Conservation (phyloP, 2,888 invertebrate species). For the Rapana venosa region DNA sequence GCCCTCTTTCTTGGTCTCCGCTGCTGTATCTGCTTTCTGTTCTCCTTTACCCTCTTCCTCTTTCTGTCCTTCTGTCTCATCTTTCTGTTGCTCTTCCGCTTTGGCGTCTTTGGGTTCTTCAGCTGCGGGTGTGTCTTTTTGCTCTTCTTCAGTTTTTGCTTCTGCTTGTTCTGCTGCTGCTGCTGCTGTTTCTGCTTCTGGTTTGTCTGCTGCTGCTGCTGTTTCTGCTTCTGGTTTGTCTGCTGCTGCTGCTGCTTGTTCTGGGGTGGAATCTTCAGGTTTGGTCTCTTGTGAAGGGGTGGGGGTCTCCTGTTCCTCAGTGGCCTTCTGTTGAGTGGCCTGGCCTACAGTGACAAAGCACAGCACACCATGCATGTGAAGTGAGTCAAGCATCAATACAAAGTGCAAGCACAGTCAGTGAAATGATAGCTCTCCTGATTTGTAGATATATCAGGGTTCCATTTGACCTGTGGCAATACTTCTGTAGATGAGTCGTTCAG, state of each 20-base stretch:
- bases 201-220: constrained; percentile 16
- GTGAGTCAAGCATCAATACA: not conserved
- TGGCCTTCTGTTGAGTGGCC: not conserved
- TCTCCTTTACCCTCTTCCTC: constrained; percentile 10
- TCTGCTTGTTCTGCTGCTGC: not conserved
- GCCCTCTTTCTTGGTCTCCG: not conserved
- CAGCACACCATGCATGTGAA: constrained; percentile 30
- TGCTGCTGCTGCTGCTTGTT: constrained; percentile 8
- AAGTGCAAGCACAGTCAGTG: not conserved
- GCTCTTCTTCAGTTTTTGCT: not conserved
- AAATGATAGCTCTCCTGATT: not conserved
- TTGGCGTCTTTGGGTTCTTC: not conserved
- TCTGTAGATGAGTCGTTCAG: too few relatives aligned
- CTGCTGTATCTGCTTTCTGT: not conserved
- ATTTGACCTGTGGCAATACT: too few relatives aligned
- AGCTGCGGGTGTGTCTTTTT: not conserved
- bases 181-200: not conserved
- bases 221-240: not conserved
- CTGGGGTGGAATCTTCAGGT: not conserved
- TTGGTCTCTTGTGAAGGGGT: not conserved
- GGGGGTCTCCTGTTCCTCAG: not conserved
- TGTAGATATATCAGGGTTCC: too few relatives aligned
- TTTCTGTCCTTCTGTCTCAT: not conserved
- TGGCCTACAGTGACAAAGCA: constrained; percentile 34
- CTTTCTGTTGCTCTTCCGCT: not conserved